These are phyloP conservation scores for Theodoxus fluviatilis DNA, from an alignment of 2,888 invertebrate species.

Conservation along the genomic window DNA sequence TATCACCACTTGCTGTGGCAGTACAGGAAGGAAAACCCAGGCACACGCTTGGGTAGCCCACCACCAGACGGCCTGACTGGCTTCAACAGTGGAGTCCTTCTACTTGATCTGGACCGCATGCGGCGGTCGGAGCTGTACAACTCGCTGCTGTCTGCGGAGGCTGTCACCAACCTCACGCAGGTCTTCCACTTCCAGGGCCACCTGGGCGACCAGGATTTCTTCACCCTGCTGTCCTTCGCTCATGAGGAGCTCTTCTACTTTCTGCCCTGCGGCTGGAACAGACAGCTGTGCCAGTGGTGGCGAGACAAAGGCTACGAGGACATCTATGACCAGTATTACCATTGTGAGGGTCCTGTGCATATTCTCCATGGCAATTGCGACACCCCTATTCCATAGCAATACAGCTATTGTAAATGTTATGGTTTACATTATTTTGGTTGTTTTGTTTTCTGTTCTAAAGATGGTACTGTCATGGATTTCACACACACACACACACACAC, in stretches of 20 bases:
- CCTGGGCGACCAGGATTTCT: constrained; percentile 84
- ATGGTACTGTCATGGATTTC: too few species aligned
- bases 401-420: too few species aligned
- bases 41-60: constrained; percentile 72
- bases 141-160: constrained; percentile 65
- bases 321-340: constrained; percentile 77
- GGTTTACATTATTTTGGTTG: too few species aligned
- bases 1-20: constrained; percentile 78
- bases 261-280: constrained; percentile 81
- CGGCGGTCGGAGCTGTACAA: constrained; percentile 73
- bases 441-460: too few species aligned
- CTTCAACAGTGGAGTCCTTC: constrained; percentile 81
- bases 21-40: constrained; percentile 73
- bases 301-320: constrained; percentile 76
- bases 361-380: constrained; percentile 65
- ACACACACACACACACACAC: background rate
- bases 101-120: constrained; percentile 75
- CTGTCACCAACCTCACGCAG: constrained; percentile 53
- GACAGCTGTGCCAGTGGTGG: constrained; percentile 85
- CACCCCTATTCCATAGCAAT: constrained; percentile 62
- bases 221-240: constrained; percentile 76
- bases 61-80: constrained; percentile 72
- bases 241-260: constrained; percentile 76
- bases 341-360: constrained; percentile 68
- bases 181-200: constrained; percentile 69